Evolutionary conservation across 2,113 vertebrate genomes (phyloP).

Genomic region (Seriola quinqueradiata): DNA sequence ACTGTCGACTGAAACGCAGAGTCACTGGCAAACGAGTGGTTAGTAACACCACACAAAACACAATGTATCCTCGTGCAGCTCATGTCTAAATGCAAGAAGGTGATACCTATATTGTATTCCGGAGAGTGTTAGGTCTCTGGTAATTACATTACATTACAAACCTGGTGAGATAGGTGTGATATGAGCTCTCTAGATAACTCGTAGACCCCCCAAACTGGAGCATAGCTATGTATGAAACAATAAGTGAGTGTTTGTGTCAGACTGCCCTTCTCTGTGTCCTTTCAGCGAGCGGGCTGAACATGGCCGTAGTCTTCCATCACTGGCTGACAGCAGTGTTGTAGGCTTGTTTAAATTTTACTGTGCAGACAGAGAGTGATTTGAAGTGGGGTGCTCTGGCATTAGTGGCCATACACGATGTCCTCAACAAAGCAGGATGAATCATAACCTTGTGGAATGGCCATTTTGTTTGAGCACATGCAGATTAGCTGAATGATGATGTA

Average conservation of each 20-base stretch:
- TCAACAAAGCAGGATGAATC: conserved; percentile 48
- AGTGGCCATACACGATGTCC: conserved; percentile 28
- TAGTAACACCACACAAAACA: background rate
- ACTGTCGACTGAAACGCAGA: background rate
- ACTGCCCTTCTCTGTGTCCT: conserved; percentile 36
- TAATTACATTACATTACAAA: conserved; percentile 18
- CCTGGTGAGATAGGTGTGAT: conserved; percentile 16
- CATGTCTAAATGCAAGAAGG: background rate
- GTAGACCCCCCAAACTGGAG: background rate
- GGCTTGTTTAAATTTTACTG: conserved; percentile 16
- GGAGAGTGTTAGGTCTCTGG: conserved; percentile 18
- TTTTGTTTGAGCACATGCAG: conserved; percentile 34
- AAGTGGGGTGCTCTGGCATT: conserved; percentile 21
- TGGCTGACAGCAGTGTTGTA: background rate
- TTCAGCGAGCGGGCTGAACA: background rate
- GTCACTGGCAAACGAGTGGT: too few relatives aligned
- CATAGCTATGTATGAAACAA: conserved; percentile 19
- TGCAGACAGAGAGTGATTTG: conserved; percentile 31
- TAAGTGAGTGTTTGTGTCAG: conserved; percentile 6
- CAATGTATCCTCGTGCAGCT: background rate
- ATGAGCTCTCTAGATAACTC: background rate
- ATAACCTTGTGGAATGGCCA: conserved; percentile 34
- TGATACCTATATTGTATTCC: background rate
- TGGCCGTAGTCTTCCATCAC: background rate
- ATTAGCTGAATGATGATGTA: conserved; percentile 20